Conservation (phyloP, 1,140 invertebrate genomes). For the Anoplolepis gracilipes region DNA sequence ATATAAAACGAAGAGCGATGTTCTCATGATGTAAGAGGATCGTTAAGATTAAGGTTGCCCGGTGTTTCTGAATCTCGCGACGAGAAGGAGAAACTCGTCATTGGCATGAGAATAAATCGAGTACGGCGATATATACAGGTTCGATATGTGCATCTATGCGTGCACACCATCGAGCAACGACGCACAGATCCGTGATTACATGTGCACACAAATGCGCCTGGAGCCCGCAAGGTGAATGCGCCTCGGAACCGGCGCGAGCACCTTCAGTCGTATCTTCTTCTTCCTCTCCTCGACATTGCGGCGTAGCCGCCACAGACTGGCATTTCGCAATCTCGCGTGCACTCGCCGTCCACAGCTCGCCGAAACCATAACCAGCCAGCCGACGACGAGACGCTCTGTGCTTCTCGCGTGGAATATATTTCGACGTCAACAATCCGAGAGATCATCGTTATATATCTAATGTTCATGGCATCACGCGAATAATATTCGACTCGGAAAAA, state of each 20-base stretch:
- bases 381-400: slow-evolving; percentile 1
- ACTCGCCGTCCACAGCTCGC: slow-evolving; percentile 34
- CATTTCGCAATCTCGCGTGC: slow-evolving; percentile 44
- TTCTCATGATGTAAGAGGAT: neutral
- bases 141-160: neutral
- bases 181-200: slow-evolving; percentile 67
- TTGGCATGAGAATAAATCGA: slow-evolving; percentile 54
- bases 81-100: slow-evolving; percentile 59
- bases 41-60: slow-evolving; percentile 61
- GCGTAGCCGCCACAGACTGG: slow-evolving; percentile 66
- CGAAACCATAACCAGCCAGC: slow-evolving; percentile 24
- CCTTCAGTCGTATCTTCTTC: slow-evolving; percentile 80
- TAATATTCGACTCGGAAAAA: neutral
- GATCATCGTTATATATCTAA: neutral
- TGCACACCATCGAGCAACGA: too few species aligned
- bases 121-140: neutral
- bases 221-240: slow-evolving; percentile 78
- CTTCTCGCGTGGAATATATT: too few species aligned
- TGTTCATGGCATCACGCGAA: neutral
- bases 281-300: slow-evolving; percentile 75
- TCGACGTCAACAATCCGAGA: neutral
- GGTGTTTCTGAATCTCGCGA: slow-evolving; percentile 25
- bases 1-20: neutral
- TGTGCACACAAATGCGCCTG: slow-evolving; percentile 74
- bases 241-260: slow-evolving; percentile 69